Conservation (phyloP, 2,113 vertebrate species). For the Lathamus discolor region DNA sequence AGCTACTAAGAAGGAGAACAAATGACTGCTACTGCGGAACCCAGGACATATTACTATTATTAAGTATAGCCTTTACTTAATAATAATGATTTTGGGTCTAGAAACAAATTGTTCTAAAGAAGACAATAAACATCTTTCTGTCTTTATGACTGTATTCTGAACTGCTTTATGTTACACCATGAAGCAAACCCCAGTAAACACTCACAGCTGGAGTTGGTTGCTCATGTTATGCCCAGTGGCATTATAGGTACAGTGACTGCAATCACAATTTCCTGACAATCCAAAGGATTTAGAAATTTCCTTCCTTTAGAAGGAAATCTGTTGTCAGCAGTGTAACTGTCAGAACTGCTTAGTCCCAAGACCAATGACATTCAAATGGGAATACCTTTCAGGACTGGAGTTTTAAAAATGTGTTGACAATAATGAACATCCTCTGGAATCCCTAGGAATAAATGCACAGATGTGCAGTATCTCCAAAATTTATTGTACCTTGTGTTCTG, state of each 20-base stretch:
- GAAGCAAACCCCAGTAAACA: not conserved
- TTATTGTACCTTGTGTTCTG: not conserved
- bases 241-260: not conserved
- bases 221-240: not conserved
- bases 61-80: not conserved
- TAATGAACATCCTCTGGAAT: not conserved
- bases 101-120: not conserved
- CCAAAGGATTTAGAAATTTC: not conserved
- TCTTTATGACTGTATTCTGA: not conserved
- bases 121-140: not conserved
- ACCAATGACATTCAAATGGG: fast-evolving
- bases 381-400: not conserved
- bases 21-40: no score
- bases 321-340: not conserved
- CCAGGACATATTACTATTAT: not conserved
- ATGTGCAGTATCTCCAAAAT: no score
- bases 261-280: not conserved
- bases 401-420: not conserved
- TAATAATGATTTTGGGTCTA: not conserved
- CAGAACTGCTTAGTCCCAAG: not conserved
- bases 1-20: no score
- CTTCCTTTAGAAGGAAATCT: not conserved
- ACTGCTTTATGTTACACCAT: not conserved
- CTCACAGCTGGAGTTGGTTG: not conserved
- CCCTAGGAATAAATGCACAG: not conserved